Percentiles rank a stretch among this genome's conserved stretches.
Evolutionary conservation across 2,888 invertebrate genomes (phyloP).

Genomic region (Oxycera nigricornis): DNA sequence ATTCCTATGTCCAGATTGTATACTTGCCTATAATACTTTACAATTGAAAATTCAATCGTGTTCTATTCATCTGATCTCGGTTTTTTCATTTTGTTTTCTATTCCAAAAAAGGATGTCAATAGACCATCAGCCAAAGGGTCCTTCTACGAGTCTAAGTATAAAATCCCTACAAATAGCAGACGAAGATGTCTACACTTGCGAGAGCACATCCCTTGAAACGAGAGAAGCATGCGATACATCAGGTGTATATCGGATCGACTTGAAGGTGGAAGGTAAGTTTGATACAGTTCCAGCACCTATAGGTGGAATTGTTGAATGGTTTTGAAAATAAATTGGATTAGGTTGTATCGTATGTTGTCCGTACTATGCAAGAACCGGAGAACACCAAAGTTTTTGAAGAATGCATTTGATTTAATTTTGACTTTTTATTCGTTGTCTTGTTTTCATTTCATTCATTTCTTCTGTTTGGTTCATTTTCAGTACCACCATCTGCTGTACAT

Average conservation of each 20-base stretch:
- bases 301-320: neutral
- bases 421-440: neutral
- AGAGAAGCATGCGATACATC: conserved; percentile 73
- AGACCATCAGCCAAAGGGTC: conserved; percentile 57
- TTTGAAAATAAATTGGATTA: neutral
- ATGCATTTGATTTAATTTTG: neutral
- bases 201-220: conserved; percentile 78
- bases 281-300: conserved; percentile 48
- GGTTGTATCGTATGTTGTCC: conserved; percentile 11
- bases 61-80: neutral
- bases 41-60: conserved; percentile 20
- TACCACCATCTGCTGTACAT: conserved; percentile 79
- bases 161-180: conserved; percentile 69
- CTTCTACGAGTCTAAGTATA: conserved; percentile 46
- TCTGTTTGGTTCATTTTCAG: conserved; percentile 63
- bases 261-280: conserved; percentile 77
- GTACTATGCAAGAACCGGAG: neutral
- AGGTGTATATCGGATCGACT: conserved; percentile 75
- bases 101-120: conserved; percentile 54
- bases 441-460: neutral
- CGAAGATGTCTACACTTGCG: conserved; percentile 80
- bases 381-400: neutral
- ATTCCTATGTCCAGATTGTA: too few relatives aligned
- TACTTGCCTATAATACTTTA: neutral
- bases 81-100: neutral